Conservation (phyloP, 2,113 vertebrate genomes). For the Hyperopisus bebe region DNA sequence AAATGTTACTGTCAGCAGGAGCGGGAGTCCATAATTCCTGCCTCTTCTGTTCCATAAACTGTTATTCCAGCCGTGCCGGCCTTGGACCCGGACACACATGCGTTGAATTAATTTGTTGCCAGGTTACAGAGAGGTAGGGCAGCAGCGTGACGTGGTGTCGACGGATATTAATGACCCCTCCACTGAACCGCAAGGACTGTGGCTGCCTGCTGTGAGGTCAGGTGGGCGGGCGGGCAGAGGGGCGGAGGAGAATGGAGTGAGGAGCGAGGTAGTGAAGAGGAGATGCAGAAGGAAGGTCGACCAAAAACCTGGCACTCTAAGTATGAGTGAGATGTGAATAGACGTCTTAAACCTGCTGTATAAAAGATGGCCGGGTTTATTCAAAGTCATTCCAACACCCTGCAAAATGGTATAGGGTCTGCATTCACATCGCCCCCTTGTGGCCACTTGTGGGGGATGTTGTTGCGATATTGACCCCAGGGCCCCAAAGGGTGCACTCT, state of each 20-base stretch:
- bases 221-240: constrained; percentile 34
- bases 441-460: background rate
- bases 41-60: constrained; percentile 47
- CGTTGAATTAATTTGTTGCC: constrained; percentile 64
- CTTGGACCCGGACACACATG: constrained; percentile 59
- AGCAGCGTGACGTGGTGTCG: constrained; percentile 49
- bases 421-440: background rate
- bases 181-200: constrained; percentile 51
- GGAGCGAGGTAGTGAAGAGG: background rate
- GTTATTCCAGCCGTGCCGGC: constrained; percentile 54
- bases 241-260: constrained; percentile 12
- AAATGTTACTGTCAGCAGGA: constrained; percentile 51
- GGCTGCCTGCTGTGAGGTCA: constrained; percentile 51
- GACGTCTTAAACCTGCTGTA: background rate
- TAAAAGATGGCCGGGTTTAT: background rate
- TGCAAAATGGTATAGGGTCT: background rate
- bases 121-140: constrained; percentile 48
- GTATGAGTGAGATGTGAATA: background rate
- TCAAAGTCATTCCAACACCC: background rate
- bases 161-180: constrained; percentile 51
- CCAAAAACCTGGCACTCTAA: background rate
- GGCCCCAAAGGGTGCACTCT: background rate
- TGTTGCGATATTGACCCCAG: background rate
- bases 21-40: constrained; percentile 54
- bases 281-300: too few species aligned